phyloP scores from a whole-genome alignment of 1,140 invertebrate species.

The Periplaneta americana region DNA sequence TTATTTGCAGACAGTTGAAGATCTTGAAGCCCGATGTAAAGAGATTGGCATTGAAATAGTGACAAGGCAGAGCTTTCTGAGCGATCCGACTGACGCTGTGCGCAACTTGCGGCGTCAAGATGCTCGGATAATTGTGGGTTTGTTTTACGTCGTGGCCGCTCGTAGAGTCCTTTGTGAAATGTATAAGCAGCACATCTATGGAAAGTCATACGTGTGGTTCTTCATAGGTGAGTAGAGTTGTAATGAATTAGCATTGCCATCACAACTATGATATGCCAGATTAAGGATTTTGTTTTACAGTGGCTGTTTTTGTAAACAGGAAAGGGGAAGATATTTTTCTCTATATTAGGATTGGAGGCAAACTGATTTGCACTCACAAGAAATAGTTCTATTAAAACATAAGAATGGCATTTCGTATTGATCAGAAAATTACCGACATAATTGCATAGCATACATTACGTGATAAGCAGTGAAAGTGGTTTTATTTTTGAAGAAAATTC shows the following conservation, averaged over 20 bases:
- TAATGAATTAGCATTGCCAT: too few species aligned
- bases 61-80: conserved; percentile 93
- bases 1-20: conserved; percentile 82
- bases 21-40: conserved; percentile 92
- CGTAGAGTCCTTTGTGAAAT: conserved; percentile 94
- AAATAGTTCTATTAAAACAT: too few species aligned
- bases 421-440: too few species aligned
- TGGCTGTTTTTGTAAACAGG: too few species aligned
- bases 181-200: conserved; percentile 91
- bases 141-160: conserved; percentile 97
- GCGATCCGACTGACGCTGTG: conserved; percentile 94
- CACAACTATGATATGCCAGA: too few species aligned
- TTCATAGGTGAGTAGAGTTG: conserved; percentile 87
- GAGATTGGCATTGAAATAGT: conserved; percentile 90
- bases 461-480: too few species aligned
- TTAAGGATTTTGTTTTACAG: too few species aligned
- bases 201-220: conserved; percentile 97
- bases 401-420: too few species aligned
- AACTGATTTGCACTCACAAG: background rate
- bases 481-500: too few species aligned
- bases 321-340: too few species aligned
- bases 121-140: conserved; percentile 93
- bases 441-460: too few species aligned
- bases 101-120: conserved; percentile 89
- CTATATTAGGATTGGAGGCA: too few species aligned